Evolutionary conservation across 2,888 invertebrate species (phyloP), one percentile per base, ranked within the genome.

Genomic region (Brachypalpus laphriformis): DNA sequence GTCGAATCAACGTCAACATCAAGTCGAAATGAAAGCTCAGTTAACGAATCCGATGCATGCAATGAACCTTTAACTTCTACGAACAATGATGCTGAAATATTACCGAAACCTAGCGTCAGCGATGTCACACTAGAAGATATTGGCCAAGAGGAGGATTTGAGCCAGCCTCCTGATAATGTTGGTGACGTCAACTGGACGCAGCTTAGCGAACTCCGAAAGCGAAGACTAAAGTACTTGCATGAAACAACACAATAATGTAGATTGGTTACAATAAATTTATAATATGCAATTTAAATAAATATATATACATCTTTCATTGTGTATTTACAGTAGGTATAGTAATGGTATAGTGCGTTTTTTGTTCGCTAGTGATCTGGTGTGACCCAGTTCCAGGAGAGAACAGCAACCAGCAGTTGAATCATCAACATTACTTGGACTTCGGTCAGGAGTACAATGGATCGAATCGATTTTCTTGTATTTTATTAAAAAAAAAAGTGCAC

Each of bases 191-290:
- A 90, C 16, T 88, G 86, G 70, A 85, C 93, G 16, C 93, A 94
- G 81, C 93, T 95, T 37, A 94, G 94, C 89, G 96, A 96, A 90
- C 93, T 96, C 74, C 93, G 96, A 91, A 94, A 95, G 92, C 94
- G 96, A 90, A 94, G 96, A 92, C 93, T 97, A 92, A 96, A 95
- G 92, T 96, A 96, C 87, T 87, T 91, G 11, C 89, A 91, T 65
- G 90, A 90, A 75, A 18, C 78, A 25, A 68, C 71, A 22, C 20
- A 71, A n/a, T n/a, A 51, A 28, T 56, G 31, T 66, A 80, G 28
- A 22, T 45, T 63, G 5, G 9, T 49, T 25, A 37, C 28, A 63
- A 45, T 49, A 42, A 49, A 25, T 51, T 34, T n/a, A n/a, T n/a
- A n/a, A n/a, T n/a, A n/a, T n/a, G n/a, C n/a, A n/a, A n/a, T n/a